Percentiles rank a stretch among this genome's conserved stretches.
phyloP scores from a whole-genome alignment of 1,140 invertebrate genomes.

The Antheraea pernyi region DNA sequence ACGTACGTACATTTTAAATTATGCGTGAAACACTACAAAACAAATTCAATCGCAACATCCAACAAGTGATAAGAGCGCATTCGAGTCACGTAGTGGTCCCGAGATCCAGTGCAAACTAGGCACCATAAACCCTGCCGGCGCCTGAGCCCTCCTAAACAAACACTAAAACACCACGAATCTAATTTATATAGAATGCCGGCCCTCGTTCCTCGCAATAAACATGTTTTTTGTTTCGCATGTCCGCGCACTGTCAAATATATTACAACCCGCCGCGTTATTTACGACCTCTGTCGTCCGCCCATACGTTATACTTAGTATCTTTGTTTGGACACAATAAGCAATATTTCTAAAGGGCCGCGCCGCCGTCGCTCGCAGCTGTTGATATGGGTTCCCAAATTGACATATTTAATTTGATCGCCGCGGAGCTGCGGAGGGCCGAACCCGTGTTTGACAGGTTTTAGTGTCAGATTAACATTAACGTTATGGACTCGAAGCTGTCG shows the following conservation, averaged over 20 bases:
- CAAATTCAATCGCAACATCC: slow-evolving; percentile 7
- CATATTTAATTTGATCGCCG: slow-evolving; percentile 79
- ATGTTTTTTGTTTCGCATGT: slow-evolving; percentile 78
- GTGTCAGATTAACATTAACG: slow-evolving; percentile 74
- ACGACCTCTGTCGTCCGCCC: slow-evolving; percentile 74
- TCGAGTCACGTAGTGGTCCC: not conserved
- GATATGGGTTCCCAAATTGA: slow-evolving; percentile 78
- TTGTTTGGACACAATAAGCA: slow-evolving; percentile 79
- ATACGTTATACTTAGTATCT: slow-evolving; percentile 80
- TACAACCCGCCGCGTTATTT: slow-evolving; percentile 76
- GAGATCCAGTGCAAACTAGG: not conserved
- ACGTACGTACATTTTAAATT: slow-evolving; percentile 3
- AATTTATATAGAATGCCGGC: slow-evolving; percentile 58
- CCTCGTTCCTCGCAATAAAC: slow-evolving; percentile 65
- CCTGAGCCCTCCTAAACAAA: slow-evolving; percentile 52
- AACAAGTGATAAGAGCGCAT: slow-evolving; percentile 7
- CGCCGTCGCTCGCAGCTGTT: slow-evolving; percentile 76
- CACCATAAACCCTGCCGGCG: slow-evolving; percentile 16
- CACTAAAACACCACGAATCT: slow-evolving; percentile 54
- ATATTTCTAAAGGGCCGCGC: slow-evolving; percentile 75
- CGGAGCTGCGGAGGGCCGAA: slow-evolving; percentile 51
- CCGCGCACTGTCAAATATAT: slow-evolving; percentile 79
- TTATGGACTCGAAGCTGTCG: slow-evolving; percentile 66
- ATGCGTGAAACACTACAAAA: slow-evolving; percentile 7
- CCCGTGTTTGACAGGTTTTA: slow-evolving; percentile 75